Conservation (phyloP, 2,113 vertebrate species). For the Lepisosteus osseus region DNA sequence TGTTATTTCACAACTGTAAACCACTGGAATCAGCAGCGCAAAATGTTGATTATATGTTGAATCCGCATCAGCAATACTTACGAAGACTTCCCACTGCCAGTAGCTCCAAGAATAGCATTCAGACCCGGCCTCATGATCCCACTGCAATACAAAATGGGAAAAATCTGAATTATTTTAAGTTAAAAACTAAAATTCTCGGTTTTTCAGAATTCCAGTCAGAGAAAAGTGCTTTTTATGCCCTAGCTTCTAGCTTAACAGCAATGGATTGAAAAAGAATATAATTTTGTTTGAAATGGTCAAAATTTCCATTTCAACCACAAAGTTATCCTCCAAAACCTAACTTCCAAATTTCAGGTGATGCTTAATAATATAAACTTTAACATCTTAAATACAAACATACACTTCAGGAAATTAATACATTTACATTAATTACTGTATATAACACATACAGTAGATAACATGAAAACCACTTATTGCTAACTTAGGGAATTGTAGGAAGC, state of each 20-base stretch:
- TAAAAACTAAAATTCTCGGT: conserved; percentile 14
- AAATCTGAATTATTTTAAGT: not conserved
- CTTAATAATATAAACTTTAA: too few species aligned
- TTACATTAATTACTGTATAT: too few species aligned
- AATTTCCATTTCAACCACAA: not conserved
- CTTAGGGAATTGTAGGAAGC: too few species aligned
- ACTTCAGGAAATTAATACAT: too few species aligned
- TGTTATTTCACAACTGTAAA: not conserved
- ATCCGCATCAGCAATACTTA: conserved; percentile 65
- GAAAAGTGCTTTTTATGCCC: not conserved
- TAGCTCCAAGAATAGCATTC: conserved; percentile 92
- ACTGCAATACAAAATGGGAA: conserved; percentile 61
- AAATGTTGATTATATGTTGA: not conserved
- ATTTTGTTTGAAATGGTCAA: not conserved
- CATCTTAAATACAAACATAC: too few species aligned
- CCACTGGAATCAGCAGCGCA: not conserved
- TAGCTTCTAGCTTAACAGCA: not conserved
- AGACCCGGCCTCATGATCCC: conserved; percentile 94
- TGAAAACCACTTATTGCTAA: too few species aligned
- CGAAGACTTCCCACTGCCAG: conserved; percentile 94
- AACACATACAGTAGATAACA: too few species aligned
- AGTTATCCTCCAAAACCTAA: not conserved
- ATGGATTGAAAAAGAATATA: too few species aligned
- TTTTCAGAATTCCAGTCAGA: not conserved
- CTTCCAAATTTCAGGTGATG: not conserved